These are phyloP conservation scores for Mycetomoellerius zeteki DNA, from an alignment of 1,140 invertebrate species.

Conservation along the genomic window DNA sequence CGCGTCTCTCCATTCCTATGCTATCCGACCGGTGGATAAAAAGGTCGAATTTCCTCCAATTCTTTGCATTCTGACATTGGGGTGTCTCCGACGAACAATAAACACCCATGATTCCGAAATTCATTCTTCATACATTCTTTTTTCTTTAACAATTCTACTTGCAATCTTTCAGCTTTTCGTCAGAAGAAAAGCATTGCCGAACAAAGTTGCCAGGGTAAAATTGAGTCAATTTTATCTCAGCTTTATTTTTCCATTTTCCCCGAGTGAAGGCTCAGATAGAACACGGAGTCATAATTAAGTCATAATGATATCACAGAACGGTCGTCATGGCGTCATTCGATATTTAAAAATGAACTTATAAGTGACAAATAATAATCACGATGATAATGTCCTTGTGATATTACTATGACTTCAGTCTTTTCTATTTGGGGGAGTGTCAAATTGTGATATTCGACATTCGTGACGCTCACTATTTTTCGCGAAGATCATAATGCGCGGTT, in stretches of 20 bases:
- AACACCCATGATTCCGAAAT: not conserved
- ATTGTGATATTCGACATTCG: not conserved
- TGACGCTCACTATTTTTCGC: not conserved
- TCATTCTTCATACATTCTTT: not conserved
- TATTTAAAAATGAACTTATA: too few species aligned
- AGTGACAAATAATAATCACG: too few species aligned
- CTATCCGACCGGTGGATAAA: conserved; percentile 29
- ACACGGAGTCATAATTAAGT: too few species aligned
- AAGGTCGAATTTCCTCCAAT: conserved; percentile 34
- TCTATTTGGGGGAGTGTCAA: not conserved
- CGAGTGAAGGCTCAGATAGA: not conserved
- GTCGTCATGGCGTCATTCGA: too few species aligned
- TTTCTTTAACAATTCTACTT: not conserved
- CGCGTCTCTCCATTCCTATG: not conserved
- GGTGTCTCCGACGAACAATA: not conserved
- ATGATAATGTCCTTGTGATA: too few species aligned
- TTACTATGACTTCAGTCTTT: too few species aligned
- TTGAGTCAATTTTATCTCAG: not conserved
- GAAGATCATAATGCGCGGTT: not conserved
- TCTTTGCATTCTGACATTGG: conserved; percentile 23
- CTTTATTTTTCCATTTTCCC: too few species aligned
- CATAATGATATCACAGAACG: too few species aligned
- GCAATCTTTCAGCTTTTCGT: not conserved
- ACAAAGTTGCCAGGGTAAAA: not conserved
- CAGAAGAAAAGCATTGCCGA: not conserved